Evolutionary conservation across 2,888 invertebrate species (phyloP), one percentile per base, ranked within the genome.

Genomic region (Tanaodytes sp.): DNA sequence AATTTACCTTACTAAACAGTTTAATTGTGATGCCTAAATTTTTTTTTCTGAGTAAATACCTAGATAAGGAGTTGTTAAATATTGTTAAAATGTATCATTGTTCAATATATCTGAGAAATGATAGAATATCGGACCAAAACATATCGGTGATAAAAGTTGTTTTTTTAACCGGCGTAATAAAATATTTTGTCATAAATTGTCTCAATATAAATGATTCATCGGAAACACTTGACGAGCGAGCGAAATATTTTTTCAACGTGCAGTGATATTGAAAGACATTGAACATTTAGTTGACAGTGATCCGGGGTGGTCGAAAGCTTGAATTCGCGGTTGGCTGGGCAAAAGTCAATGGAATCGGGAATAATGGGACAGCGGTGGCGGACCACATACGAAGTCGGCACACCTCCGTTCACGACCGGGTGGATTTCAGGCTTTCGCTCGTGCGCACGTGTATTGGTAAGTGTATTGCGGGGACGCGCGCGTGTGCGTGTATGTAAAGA

Each of bases 271-370:
- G 12, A 33, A 48, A 12, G 31, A 14, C 19, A 20, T 31, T 33
- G 48, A 36, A 48, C 48, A 48, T 27, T 40, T 8, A n/a, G 52
- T 39, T 52, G 52, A 40, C 40, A 40, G 52, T 40, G 36, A 36
- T 48, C 30, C 40, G 18, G 58, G 58, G 55, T 55, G 27, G 45
- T 37, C 58, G 58, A 58, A 61, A 66, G 61, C 63, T 69, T 71
- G 51, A 72, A 71, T 72, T 71, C 51, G 64, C 70, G 70, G 59
- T 67, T 71, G 67, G 68, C 68, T 68, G 62, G 65, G 58, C 63
- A 57, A 64, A 68, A 39, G 33, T 46, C 33, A 46, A 39, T 39
- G 39, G 23, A 51, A 51, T 23, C 52, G 55, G 54, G 54, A 49
- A 52, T 40, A 39, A 33, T 48, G 37, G 30, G 30, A 14, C 45